Base-by-base conservation (phyloP, 2,797 vertebrate species). In the Fratercula arctica region DNA sequence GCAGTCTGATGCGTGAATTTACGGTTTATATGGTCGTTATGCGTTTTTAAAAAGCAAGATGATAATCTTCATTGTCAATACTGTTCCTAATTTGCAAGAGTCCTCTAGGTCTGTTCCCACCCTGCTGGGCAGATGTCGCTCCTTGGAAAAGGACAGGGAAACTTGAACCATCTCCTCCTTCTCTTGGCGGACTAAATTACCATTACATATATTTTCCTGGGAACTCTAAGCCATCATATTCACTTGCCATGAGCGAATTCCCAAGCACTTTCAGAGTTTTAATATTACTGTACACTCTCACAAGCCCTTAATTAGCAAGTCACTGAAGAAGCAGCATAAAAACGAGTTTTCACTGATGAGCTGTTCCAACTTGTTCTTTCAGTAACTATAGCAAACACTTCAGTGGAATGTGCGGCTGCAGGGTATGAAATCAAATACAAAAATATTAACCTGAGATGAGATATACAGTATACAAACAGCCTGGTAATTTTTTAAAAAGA, bases 361-460 rank as follows among this genome's bases (percentile, higher is more conserved):
- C 76, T 97, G 98, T 97, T 92, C 73, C 61, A 91, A 95, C 98
- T 97, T 98, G 98, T 97, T 97, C 94, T 75, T 78, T 91, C 66
- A 59, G 87, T 91, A 94, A 91, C 83, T 87, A 29, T 87, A 91
- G 93, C 9, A 39, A 95, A 85, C 3, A 11, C 33, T 16, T 5
- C 24, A 67, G 33, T 94, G 97, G 97, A 97, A 98, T 98, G 96
- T 83, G 76, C 59, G 56, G 93, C 97, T 96, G 51, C 85, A 81
- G 95, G 98, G 96, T 94, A 75, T 76, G 67, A 89, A 94, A 82
- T 94, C 64, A 85, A 93, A 93, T 67, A 50, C 73, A 66, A 60
- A 87, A 74, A 43, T 91, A 91, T 74, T 89, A 93, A 72, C 74
- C 82, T 80, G 46, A 94, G 45, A 46, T 93, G 77, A 94, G 90